phyloP scores from a whole-genome alignment of 2,888 invertebrate genomes.

The Dendrolimus pini region DNA sequence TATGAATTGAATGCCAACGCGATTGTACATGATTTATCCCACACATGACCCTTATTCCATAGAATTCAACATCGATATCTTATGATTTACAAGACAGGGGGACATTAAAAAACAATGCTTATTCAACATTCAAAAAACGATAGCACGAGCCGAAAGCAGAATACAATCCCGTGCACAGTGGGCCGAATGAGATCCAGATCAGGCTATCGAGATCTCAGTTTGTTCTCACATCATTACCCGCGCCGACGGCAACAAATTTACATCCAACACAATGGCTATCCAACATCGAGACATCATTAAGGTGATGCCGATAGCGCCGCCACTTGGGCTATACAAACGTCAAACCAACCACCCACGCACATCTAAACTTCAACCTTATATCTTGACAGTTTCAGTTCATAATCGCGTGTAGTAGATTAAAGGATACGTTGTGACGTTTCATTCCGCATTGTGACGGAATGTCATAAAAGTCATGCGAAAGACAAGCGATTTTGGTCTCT shows the following conservation, averaged over 20 bases:
- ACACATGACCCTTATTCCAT: constrained; percentile 10
- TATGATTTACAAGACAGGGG: constrained; percentile 49
- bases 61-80: constrained; percentile 14
- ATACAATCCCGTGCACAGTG: constrained; percentile 58
- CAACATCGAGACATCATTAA: constrained; percentile 77
- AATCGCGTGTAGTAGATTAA: constrained; percentile 21
- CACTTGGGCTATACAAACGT: constrained; percentile 36
- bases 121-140: constrained; percentile 41
- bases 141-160: constrained; percentile 47
- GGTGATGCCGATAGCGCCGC: constrained; percentile 77
- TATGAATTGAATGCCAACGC: too few relatives aligned
- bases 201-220: constrained; percentile 74
- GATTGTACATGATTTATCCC: background rate
- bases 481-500: constrained; percentile 48
- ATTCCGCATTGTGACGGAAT: constrained; percentile 47
- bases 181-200: constrained; percentile 67
- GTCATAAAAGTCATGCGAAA: constrained; percentile 57
- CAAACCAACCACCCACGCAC: constrained; percentile 23
- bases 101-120: constrained; percentile 43
- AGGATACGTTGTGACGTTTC: constrained; percentile 38
- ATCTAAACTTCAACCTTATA: constrained; percentile 37
- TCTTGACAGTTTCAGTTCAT: constrained; percentile 18
- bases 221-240: constrained; percentile 78
- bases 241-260: constrained; percentile 77
- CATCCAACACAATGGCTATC: constrained; percentile 77